phyloP scores from a whole-genome alignment of 2,113 vertebrate genomes.

The Lepisosteus osseus region DNA sequence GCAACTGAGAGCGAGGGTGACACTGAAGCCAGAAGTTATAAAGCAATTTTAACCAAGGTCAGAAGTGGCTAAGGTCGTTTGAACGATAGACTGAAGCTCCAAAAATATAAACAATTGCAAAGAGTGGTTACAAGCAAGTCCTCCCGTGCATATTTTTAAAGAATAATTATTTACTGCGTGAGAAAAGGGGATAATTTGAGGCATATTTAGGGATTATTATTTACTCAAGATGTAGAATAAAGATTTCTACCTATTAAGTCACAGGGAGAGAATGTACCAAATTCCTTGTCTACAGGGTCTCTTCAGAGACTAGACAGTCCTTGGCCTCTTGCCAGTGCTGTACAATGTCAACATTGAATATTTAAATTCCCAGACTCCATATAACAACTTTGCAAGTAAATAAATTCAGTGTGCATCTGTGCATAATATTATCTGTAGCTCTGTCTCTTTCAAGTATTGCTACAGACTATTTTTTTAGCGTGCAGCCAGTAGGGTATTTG shows the following conservation, averaged over 20 bases:
- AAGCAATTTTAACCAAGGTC: no score
- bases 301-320: slow-evolving; percentile 60
- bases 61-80: background rate
- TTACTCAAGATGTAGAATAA: slow-evolving; percentile 61
- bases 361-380: slow-evolving; percentile 97
- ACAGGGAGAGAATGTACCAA: slow-evolving; percentile 67
- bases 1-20: no score
- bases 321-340: slow-evolving; percentile 84
- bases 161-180: slow-evolving; percentile 16
- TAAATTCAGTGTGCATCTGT: slow-evolving; percentile 89
- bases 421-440: slow-evolving; percentile 64
- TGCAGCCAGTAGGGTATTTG: background rate
- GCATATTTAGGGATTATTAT: slow-evolving; percentile 46
- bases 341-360: slow-evolving; percentile 96
- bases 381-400: slow-evolving; percentile 94
- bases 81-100: background rate
- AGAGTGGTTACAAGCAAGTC: background rate
- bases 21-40: no score
- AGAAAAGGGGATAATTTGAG: slow-evolving; percentile 30
- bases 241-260: slow-evolving; percentile 75
- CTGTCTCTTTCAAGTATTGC: slow-evolving; percentile 69
- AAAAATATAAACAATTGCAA: background rate
- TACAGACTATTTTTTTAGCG: slow-evolving; percentile 20
- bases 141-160: slow-evolving; percentile 18
- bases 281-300: slow-evolving; percentile 65